Base-by-base conservation (phyloP, 2,113 vertebrate genomes). In the Oryzias javanicus region DNA sequence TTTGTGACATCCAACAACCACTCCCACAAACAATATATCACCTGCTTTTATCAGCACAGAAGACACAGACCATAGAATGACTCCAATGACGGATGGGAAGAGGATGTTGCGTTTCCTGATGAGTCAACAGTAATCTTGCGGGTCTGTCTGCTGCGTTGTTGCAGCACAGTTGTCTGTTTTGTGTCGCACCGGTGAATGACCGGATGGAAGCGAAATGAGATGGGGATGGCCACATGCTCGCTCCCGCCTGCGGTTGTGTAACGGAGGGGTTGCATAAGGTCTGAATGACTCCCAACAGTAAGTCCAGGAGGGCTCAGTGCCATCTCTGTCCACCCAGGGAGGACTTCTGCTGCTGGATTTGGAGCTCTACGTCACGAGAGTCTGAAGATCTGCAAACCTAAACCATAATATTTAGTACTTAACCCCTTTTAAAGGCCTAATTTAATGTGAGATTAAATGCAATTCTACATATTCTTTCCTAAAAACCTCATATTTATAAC, bases 171-270 rank as follows among this genome's bases (percentile, higher is more conserved):
- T 49, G 55, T 66, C 72, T 42, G 60, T 49, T 48, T 60, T 55
- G 55, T 16, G 8, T 29, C 14, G 42, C 63, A 46, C 53, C 17
- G 50, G 50, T 24, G 57, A 50, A 53, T 55, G 48, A 1, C 13
- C 49, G 47, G 51, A 55, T 45, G 67, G 55, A 25, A 60, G 40
- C 35, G 58, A 24, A 74, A 78, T 66, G 67, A 54, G 45, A 59
- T 1, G 58, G 41, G 51, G 60, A 51, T 72, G 56, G 63, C 65
- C 42, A 14, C 70, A 51, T 12, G 35, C 35, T 35, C 8, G 68
- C 49, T 78, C 76, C 64, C 56, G 70, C 59, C 51, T 1, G 5
- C 70, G 56, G 78, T 89, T 89, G 77, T 64, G 67, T 87, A 89
- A 89, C 45, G 42, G 35, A n/a, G 46, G 48, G 61, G 70, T 88